Base-by-base conservation (phyloP, 2,888 invertebrate species). In the Philereme transversata region DNA sequence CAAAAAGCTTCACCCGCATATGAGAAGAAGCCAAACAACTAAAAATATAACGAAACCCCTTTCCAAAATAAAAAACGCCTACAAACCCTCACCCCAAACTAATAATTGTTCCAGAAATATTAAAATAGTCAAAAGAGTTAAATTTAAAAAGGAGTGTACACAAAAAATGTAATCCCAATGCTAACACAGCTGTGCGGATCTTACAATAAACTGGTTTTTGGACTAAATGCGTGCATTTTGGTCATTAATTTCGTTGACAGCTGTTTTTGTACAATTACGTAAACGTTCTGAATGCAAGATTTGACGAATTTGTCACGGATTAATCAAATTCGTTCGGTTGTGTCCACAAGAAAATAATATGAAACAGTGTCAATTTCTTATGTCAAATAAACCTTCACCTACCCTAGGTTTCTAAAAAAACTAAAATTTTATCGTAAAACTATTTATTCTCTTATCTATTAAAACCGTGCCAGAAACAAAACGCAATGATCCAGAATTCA, bases 71-170 rank as follows among this genome's bases (percentile, higher is more conserved):
- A 80, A 79, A 80, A 84, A 71, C 81, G 78, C 77, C 78, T 79
- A 83, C 77, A 73, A 73, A 70, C 87, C 88, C 90, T 88, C 88
- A 77, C 88, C 88, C 88, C 59, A 84, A 83, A 76, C 81, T 81
- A 83, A 86, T 88, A 86, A 86, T 65, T 82, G 78, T 86, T 86
- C 86, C 84, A 86, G 82, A 90, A 90, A 89, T 91, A 91, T 91
- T 92, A 90, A 91, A 92, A 91, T 88, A 89, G 88, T 88, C 84
- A 89, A 91, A 91, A 90, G 91, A 90, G 91, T 91, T 92, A 89
- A 91, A 91, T 87, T 88, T 91, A 87, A 91, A 90, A 87, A 76
- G 81, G 81, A 86, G 88, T 88, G 87, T 84, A 81, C 75, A 85
- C 41, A 84, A 77, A 77, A 79, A 76, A 74, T 72, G 73, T 90